Evolutionary conservation across 2,888 invertebrate genomes (phyloP), one percentile per base, ranked within the genome.

Genomic region (Diloba caeruleocephala): DNA sequence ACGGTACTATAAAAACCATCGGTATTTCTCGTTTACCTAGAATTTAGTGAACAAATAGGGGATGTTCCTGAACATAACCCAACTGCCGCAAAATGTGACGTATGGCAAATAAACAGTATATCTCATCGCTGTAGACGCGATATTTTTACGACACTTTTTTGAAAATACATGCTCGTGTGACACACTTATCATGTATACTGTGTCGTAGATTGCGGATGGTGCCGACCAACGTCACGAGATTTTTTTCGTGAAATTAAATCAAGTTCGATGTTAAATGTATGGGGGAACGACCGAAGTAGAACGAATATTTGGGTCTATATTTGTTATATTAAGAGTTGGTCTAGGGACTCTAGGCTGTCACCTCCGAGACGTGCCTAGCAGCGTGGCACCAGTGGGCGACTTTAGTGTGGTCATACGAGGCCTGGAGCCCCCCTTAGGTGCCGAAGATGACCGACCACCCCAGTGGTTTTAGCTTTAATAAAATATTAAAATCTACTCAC

Each of bases 61-160:
- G 9, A 34, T 57, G 13, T 57, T 58, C 36, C 29, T 49, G 34
- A 29, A 23, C n/a, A 23, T 57, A 60, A 31, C 34, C 49, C 33
- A 60, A 64, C 59, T 43, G 43, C 65, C 59, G 34, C 49, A 59
- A 59, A 64, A 64, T 59, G 56, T 64, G 49, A 57, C 26, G 28
- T 29, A 43, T 33, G 32, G 43, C 64, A 57, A 43, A 60, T 64
- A 57, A 43, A 63, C 8, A 31, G 29, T 31, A 48, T 56, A 34
- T 32, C 43, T 41, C 45, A 42, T 44, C 28, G 57, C 21, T 42
- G 32, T 28, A 36, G 50, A 45, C 38, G 36, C 26, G n/a, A 23
- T 29, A 42, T 48, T 42, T 41, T 51, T 57, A 61, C 19, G 44
- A 34, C 31, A 17, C 17, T 36, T 58, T 34, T 46, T 57, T 28